Evolutionary conservation across 2,888 invertebrate species (phyloP).

Genomic region (Lasioglossum leucozonium): DNA sequence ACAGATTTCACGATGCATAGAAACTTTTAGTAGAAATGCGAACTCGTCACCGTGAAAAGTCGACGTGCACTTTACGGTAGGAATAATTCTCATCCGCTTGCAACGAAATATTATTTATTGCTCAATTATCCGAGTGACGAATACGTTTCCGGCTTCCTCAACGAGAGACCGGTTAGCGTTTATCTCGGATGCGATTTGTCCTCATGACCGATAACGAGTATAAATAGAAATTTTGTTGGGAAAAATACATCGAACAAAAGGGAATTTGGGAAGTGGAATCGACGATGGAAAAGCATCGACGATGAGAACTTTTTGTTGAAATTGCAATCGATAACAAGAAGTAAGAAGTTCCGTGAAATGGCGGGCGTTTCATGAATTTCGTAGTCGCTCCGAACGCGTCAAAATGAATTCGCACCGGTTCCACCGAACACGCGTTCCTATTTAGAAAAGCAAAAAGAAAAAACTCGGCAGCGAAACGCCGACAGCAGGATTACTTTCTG

Average conservation of each 20-base stretch:
- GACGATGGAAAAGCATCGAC: too few species aligned
- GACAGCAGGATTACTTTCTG: conserved; percentile 16
- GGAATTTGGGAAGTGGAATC: too few species aligned
- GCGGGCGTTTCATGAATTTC: too few species aligned
- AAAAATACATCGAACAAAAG: background rate
- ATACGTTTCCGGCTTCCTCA: background rate
- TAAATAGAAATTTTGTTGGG: background rate
- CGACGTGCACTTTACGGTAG: background rate
- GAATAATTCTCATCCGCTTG: background rate
- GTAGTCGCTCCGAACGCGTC: background rate
- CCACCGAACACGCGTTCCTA: background rate
- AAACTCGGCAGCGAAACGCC: conserved; percentile 9
- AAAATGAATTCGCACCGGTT: background rate
- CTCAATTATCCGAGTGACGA: background rate
- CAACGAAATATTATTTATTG: background rate
- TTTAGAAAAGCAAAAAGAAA: background rate
- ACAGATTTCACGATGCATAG: background rate
- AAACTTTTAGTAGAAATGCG: background rate
- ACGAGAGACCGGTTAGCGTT: background rate
- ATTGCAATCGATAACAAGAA: too few species aligned
- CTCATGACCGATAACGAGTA: background rate
- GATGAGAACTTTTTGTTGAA: too few species aligned
- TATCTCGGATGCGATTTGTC: background rate
- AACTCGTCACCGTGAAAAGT: background rate
- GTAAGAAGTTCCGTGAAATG: too few species aligned